Percentiles rank a stretch among this genome's conserved stretches.
Evolutionary conservation across 2,888 invertebrate genomes (phyloP).

Genomic region (Drosophila aldrichi): DNA sequence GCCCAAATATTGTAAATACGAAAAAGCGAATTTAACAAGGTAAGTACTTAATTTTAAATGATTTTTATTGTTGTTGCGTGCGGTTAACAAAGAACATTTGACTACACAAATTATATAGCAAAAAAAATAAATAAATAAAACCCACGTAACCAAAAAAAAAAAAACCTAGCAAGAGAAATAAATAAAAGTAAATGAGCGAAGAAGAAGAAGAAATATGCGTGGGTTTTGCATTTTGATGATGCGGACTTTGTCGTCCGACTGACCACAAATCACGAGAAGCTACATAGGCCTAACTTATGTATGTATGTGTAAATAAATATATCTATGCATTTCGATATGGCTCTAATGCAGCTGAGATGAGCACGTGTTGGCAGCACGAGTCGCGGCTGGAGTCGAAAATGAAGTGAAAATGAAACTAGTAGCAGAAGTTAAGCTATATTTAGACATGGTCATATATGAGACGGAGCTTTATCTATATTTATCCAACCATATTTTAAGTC

Average conservation of each 20-base stretch:
- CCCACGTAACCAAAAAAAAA: constrained; percentile 51
- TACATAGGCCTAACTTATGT: constrained; percentile 19
- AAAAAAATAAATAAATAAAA: constrained; percentile 52
- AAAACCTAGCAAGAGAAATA: constrained; percentile 35
- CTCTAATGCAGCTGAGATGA: constrained; percentile 28
- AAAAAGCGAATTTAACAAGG: constrained; percentile 32
- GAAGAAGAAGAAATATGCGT: constrained; percentile 46
- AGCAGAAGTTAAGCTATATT: neutral
- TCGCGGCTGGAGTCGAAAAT: neutral
- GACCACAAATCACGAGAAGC: constrained; percentile 50
- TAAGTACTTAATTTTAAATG: constrained; percentile 57
- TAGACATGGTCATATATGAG: neutral
- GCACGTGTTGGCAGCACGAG: constrained; percentile 21
- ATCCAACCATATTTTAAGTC: neutral
- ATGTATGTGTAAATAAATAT: constrained; percentile 4
- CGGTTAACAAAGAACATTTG: constrained; percentile 71
- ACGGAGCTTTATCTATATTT: neutral
- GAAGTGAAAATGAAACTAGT: neutral
- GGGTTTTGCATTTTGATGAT: constrained; percentile 71
- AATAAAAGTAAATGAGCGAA: constrained; percentile 38
- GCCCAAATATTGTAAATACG: constrained; percentile 16
- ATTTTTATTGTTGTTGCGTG: constrained; percentile 40
- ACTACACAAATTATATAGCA: constrained; percentile 61
- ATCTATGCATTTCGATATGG: constrained; percentile 23
- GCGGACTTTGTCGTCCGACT: constrained; percentile 38